phyloP scores from a whole-genome alignment of 2,888 invertebrate species.

The Rhorus exstirpatorius region DNA sequence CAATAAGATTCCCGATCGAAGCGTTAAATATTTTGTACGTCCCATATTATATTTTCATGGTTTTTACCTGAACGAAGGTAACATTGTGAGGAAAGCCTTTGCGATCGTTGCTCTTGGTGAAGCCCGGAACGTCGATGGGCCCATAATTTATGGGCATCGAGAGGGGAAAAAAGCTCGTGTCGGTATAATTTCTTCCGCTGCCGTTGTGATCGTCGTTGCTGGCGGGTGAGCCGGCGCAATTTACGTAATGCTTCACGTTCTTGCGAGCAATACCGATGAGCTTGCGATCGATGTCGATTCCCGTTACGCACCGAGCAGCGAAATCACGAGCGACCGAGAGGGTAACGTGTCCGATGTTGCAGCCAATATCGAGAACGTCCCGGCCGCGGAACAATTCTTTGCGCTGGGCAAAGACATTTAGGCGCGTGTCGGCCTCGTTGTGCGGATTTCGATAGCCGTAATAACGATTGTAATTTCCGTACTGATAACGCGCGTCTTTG shows the following conservation, averaged over 20 bases:
- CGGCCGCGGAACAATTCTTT: conserved; percentile 94
- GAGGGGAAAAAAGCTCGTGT: conserved; percentile 91
- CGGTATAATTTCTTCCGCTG: conserved; percentile 76
- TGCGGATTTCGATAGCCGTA: conserved; percentile 97
- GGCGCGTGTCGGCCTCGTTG: conserved; percentile 93
- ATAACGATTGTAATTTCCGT: conserved; percentile 98
- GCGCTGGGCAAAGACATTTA: conserved; percentile 93
- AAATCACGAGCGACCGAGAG: conserved; percentile 95
- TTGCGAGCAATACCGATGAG: conserved; percentile 92
- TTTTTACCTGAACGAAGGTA: conserved; percentile 93
- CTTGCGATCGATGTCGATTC: conserved; percentile 97
- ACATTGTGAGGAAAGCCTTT: conserved; percentile 96
- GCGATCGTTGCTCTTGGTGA: conserved; percentile 83
- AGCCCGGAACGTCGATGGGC: conserved; percentile 90
- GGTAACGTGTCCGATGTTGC: conserved; percentile 98
- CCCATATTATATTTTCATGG: no score
- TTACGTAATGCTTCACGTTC: conserved; percentile 91
- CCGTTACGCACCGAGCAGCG: conserved; percentile 94
- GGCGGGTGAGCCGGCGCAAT: conserved; percentile 85
- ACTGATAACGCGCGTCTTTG: conserved; percentile 94
- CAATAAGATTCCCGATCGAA: no score
- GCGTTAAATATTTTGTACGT: no score
- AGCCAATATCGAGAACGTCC: conserved; percentile 98
- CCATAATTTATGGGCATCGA: conserved; percentile 96
- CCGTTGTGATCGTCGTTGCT: conserved; percentile 78